phyloP scores from a whole-genome alignment of 2,888 invertebrate genomes.

The Hypena proboscidalis region DNA sequence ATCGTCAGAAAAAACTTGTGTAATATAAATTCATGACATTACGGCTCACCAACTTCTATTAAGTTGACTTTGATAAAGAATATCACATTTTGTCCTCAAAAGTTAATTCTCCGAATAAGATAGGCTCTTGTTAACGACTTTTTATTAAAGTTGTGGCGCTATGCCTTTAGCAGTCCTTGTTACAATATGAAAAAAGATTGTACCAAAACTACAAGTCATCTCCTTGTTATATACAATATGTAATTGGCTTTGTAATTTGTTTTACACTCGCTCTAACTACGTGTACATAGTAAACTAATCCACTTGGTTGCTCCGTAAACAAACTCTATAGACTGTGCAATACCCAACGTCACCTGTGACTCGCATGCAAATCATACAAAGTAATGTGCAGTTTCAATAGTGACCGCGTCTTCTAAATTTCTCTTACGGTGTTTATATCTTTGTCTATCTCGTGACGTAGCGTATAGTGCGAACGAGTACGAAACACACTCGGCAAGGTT shows the following conservation, averaged over 20 bases:
- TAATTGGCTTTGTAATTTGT: no score
- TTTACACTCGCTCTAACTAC: no score
- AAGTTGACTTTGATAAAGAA: no score
- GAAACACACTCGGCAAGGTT: constrained; percentile 56
- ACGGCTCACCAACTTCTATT: no score
- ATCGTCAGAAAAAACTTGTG: no score
- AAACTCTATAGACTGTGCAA: constrained; percentile 15
- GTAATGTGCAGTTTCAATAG: constrained; percentile 17
- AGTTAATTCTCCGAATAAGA: no score
- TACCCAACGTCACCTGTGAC: constrained; percentile 16
- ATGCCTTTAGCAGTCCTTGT: constrained; percentile 1
- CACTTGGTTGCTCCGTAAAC: constrained; percentile 4
- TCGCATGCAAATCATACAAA: constrained; percentile 9
- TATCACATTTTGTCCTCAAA: no score
- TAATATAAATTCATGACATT: no score
- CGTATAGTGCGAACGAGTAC: constrained; percentile 53
- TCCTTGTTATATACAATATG: constrained; percentile 11
- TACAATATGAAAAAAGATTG: constrained; percentile 1
- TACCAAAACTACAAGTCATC: constrained; percentile 2
- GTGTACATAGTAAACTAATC: constrained; percentile 17
- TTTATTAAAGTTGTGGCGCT: not conserved
- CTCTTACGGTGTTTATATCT: constrained; percentile 41
- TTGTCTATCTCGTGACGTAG: constrained; percentile 38
- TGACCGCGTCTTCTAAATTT: constrained; percentile 31
- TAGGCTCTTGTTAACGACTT: no score